Percentiles rank a stretch among this genome's conserved stretches.
These are phyloP conservation scores for Branchellion lobata DNA, from an alignment of 2,888 invertebrate genomes.

Conservation along the genomic window DNA sequence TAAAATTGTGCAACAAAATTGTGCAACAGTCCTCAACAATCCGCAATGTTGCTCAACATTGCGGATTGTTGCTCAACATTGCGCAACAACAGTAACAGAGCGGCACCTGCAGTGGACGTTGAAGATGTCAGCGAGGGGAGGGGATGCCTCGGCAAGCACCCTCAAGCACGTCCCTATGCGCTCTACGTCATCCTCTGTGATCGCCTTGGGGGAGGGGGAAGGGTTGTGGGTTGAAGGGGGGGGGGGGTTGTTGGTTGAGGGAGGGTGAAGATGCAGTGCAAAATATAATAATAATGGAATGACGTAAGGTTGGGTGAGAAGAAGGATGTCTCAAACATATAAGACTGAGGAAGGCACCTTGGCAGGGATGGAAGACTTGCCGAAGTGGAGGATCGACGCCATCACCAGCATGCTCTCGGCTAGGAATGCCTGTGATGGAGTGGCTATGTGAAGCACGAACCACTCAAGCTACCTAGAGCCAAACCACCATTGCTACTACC, in stretches of 20 bases:
- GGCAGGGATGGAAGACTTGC: conserved; percentile 69
- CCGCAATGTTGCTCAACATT: too few relatives aligned
- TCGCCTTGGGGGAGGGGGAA: conserved; percentile 65
- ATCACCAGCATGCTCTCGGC: conserved; percentile 81
- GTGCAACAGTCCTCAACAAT: background rate
- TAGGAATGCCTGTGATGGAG: conserved; percentile 59
- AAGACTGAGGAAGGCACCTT: too few relatives aligned
- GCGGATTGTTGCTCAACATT: too few relatives aligned
- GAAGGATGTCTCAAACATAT: too few relatives aligned
- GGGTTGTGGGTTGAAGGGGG: background rate
- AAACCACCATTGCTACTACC: too few relatives aligned
- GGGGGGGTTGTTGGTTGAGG: too few relatives aligned
- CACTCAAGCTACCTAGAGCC: too few relatives aligned
- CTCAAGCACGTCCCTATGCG: conserved; percentile 79
- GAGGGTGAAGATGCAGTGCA: too few relatives aligned
- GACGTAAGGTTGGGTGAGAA: too few relatives aligned
- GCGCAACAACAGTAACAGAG: too few relatives aligned
- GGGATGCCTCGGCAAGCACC: conserved; percentile 65
- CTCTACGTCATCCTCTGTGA: conserved; percentile 87
- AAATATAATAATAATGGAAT: too few relatives aligned
- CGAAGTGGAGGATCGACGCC: conserved; percentile 79
- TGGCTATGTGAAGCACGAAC: too few relatives aligned
- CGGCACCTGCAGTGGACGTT: conserved; percentile 70
- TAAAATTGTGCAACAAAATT: background rate
- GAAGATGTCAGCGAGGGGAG: conserved; percentile 73